Evolutionary conservation across 2,113 vertebrate species (phyloP), one percentile per base, ranked within the genome.

Genomic region (Coracopsis vasa): DNA sequence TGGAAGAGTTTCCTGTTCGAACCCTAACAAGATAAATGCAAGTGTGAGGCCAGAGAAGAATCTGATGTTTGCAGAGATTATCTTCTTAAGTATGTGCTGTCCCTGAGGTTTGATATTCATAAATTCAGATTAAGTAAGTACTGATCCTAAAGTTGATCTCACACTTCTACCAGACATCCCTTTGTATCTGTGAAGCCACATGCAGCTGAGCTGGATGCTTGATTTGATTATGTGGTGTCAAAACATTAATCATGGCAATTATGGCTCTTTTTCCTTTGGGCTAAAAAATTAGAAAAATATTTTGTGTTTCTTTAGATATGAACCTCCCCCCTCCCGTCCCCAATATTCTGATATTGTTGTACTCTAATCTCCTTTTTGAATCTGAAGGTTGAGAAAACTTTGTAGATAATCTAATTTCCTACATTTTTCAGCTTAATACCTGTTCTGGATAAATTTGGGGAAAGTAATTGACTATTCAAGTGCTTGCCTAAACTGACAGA

Each of bases 401-500:
- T 48, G 9, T 42, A 65, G 82, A 53, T 72, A 77, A 58, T 23
- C 28, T 47, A 16, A 92, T 77, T 78, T 88, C 91, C 48, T 58
- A 44, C 16, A 27, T 92, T 94, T 94, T 66, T 67, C 42, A 73
- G 50, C 11, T 80, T 93, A 66, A 90, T 77, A 90, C 75, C 64
- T 62, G 45, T 27, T 93, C 64, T 78, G 53, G 88, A 80, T 83
- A 70, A 93, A 83, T 77, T 24, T 80, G 50, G 28, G 58, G 35
- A 6, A 83, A 73, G 60, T 60, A 88, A 80, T 88, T 86, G 69
- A 42, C 28, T 48, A 86, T 83, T 80, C 80, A 73, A 89, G 75
- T 47, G 78, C 79, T 94, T 48, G 56, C 62, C 35, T 88, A 82
- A 90, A 75, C 44, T 80, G 88, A 94, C 39, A 73, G 67, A 77